Base-by-base conservation (phyloP, 2,797 vertebrate genomes). In the Enteromius afrohamiltoni region DNA sequence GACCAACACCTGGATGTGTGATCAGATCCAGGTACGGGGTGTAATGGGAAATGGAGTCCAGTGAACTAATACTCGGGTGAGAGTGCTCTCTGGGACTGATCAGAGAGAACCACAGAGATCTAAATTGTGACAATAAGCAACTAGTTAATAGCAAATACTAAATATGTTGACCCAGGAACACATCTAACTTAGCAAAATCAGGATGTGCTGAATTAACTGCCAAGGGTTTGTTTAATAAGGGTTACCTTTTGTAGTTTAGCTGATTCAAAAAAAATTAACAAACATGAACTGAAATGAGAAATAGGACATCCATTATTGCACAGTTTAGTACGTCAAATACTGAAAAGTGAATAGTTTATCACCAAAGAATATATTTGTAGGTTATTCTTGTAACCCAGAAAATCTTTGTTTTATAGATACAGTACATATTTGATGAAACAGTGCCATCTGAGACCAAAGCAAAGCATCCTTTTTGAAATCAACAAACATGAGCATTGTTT, bases 321-420 rank as follows among this genome's bases (percentile, higher is more conserved):
- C 86, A 92, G 92, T 92, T 93, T 93, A 88, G 89, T 91, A 87
- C 55, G 80, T 76, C 62, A 89, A 88, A 89, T 85, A 88, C 88
- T 90, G 90, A 90, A 89, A 91, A 90, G 92, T 92, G 90, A 92
- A 86, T 92, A 91, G 89, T 94, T 95, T 93, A 94, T 90, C 87
- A 92, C 91, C 91, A 89, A 85, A 80, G 77, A 91, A 83, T 68
- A 45, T 58, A 83, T 58, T 31, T 68, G 73, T 83, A 77, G 69
- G 51, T 58, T 83, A 77, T 83, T 83, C 62, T 77, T 83, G 73
- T 83, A 58, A 67, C 47, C 70, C 49, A 83, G 51, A 77, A 83
- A 77, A 60, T 83, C 67, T 77, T 83, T 77, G 65, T 77, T 68
- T 77, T 60, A 69, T 69, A 49, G 40, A 83, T 37, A 77, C 53